Conservation (phyloP, 2,113 vertebrate genomes). For the Coreoperca whiteheadi region DNA sequence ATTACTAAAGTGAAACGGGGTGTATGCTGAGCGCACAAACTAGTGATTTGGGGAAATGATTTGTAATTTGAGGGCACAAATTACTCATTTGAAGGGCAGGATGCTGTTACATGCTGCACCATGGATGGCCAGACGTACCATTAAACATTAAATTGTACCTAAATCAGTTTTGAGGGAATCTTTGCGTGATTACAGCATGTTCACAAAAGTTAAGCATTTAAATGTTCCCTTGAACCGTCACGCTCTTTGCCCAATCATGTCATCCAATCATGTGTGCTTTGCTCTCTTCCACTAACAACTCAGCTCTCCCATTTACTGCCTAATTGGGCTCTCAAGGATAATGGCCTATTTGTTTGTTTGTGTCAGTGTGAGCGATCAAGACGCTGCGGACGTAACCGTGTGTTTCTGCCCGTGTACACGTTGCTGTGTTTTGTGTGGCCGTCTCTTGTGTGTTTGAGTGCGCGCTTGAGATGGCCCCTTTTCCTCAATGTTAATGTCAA, state of each 20-base stretch:
- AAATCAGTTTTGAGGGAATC: not conserved
- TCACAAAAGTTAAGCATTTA: not conserved
- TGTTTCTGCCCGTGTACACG: not conserved
- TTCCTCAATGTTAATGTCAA: slow-evolving; percentile 75
- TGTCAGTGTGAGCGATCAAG: slow-evolving; percentile 28
- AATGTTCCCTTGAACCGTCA: slow-evolving; percentile 35
- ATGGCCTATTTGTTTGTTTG: slow-evolving; percentile 69
- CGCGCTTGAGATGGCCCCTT: slow-evolving; percentile 32
- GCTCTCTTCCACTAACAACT: slow-evolving; percentile 47
- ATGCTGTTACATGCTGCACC: not conserved
- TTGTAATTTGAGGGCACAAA: not conserved
- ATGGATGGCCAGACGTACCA: not conserved
- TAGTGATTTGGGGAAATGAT: slow-evolving; percentile 13
- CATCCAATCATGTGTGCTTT: slow-evolving; percentile 33
- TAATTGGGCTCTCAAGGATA: slow-evolving; percentile 80
- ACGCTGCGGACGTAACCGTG: slow-evolving; percentile 26
- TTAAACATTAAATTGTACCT: not conserved
- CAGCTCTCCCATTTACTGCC: slow-evolving; percentile 61
- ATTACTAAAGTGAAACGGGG: not conserved
- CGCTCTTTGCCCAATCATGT: slow-evolving; percentile 20
- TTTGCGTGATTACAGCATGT: not conserved
- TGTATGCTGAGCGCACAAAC: not conserved
- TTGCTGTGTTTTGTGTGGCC: slow-evolving; percentile 33
- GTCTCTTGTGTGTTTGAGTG: slow-evolving; percentile 2
- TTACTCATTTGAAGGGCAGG: not conserved